Evolutionary conservation across 2,888 invertebrate species (phyloP), one percentile per base, ranked within the genome.

Genomic region (Cerastoderma edule): DNA sequence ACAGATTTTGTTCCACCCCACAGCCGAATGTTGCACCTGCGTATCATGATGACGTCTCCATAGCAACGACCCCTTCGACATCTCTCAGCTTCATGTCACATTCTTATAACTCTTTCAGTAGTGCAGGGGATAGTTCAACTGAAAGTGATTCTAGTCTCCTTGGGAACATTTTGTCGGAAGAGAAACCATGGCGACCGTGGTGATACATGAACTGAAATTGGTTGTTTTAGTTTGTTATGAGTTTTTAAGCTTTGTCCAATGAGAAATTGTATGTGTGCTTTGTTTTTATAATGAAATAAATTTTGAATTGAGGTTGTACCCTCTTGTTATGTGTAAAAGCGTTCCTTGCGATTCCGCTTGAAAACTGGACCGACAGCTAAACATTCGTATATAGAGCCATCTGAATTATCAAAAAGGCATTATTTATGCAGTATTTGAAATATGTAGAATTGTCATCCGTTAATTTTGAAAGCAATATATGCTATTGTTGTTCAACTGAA

Each of bases 161-260:
- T 60, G 60, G 60, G 5, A 60, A 60, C 35, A 60, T 60, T 60
- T 22, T 60, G 6, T 60, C 35, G 6, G 60, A 60, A 6, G 60
- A 60, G 22, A 35, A 33, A 22, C 60, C 60, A 19, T 60, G 60
- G 60, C 60, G 60, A 10, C 60, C 60, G n/a, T 60, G 60, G 60
- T 60, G 39, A 35, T 2, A 27, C 2, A n/a, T 33, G 30, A 32
- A 16, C 13, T 16, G 2, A 24, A 5, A 10, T 2, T 35, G 19
- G 39, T 19, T n/a, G 33, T 60, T 35, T n/a, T 32, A 16, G 33
- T 22, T 56, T 56, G 30, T 13, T n/a, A 50, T 50, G 6, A 50
- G 13, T n/a, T 50, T 50, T 8, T n/a, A 50, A 13, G 50, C 50
- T 13, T 13, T 5, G 22, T 22, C n/a, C n/a, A n/a, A n/a, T n/a